Evolutionary conservation across 2,113 vertebrate genomes (phyloP).

Genomic region (Melanerpes aurifrons): DNA sequence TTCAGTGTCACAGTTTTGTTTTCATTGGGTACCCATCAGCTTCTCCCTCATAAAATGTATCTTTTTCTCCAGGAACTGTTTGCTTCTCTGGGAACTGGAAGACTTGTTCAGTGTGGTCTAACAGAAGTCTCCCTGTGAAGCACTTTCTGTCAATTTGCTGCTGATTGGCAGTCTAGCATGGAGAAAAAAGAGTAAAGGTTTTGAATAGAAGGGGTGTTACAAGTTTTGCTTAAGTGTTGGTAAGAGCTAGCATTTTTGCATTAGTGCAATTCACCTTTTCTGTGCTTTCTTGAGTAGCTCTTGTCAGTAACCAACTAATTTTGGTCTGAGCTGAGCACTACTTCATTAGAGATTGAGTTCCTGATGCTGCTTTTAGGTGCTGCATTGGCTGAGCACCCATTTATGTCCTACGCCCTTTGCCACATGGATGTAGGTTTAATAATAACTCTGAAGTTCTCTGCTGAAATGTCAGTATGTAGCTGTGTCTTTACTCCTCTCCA

Average conservation of each 20-base stretch:
- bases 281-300: neutral
- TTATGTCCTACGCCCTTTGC: neutral
- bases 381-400: neutral
- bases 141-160: neutral
- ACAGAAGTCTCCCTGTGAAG: neutral
- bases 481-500: neutral
- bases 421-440: fast-evolving
- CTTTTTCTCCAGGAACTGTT: neutral
- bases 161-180: neutral
- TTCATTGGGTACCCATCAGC: neutral
- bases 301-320: neutral
- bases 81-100: neutral
- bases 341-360: neutral
- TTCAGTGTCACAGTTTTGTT: neutral
- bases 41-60: neutral
- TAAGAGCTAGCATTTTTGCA: neutral
- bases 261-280: neutral
- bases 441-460: neutral
- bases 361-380: neutral
- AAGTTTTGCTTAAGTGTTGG: neutral
- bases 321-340: neutral
- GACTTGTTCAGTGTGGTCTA: neutral
- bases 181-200: neutral
- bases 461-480: neutral
- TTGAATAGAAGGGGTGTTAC: neutral